Conservation (phyloP, 2,113 vertebrate species). For the Hyla sarda region DNA sequence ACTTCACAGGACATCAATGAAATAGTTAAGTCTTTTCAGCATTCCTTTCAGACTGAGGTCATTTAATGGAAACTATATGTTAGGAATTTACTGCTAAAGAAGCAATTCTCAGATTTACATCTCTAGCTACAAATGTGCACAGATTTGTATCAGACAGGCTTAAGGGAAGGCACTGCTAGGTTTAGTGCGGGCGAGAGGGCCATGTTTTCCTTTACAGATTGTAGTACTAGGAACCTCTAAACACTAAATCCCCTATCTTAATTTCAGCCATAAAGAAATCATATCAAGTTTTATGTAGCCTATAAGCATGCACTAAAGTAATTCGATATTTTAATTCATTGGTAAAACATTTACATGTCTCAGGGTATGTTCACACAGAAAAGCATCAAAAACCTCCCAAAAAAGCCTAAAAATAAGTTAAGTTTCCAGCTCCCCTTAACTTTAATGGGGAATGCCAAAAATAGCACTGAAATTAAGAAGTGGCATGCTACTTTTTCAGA, state of each 20-base stretch:
- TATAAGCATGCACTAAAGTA: not conserved
- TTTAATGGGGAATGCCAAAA: no score
- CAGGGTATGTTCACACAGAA: no score
- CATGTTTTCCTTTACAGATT: not conserved
- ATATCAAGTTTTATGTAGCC: not conserved
- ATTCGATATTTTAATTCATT: not conserved
- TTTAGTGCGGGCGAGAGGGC: not conserved
- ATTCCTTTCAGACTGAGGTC: constrained; percentile 57
- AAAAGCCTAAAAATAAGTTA: no score
- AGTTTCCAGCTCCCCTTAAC: no score
- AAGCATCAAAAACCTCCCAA: no score
- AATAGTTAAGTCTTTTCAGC: constrained; percentile 57
- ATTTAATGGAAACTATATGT: constrained; percentile 34
- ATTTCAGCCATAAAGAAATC: not conserved
- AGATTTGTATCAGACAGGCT: constrained; percentile 25
- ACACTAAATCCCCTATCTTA: not conserved
- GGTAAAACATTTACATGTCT: not conserved
- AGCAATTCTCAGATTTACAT: constrained; percentile 44
- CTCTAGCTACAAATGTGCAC: constrained; percentile 31
- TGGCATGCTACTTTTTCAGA: no score
- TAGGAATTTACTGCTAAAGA: constrained; percentile 50
- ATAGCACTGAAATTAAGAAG: no score
- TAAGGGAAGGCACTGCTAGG: not conserved
- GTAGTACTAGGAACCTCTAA: not conserved
- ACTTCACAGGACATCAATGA: not conserved